These are phyloP conservation scores for Drosophila infuscata DNA, from an alignment of 2,888 invertebrate genomes.

Conservation along the genomic window DNA sequence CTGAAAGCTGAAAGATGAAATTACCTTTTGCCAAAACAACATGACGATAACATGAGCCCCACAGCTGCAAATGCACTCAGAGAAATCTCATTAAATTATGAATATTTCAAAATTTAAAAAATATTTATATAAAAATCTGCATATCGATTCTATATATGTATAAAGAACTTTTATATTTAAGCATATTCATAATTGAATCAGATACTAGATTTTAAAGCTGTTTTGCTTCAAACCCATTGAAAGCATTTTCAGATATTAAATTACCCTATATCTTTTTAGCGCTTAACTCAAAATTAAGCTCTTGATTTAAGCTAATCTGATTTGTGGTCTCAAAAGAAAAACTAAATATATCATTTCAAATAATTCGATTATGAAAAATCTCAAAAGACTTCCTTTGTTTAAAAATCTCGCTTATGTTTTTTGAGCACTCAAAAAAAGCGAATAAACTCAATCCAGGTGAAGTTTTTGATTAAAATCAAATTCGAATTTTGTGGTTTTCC, in stretches of 20 bases:
- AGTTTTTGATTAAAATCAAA: background rate
- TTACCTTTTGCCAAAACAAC: constrained; percentile 51
- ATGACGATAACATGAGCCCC: constrained; percentile 25
- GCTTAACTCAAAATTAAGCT: background rate
- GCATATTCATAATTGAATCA: no score
- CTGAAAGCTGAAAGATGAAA: constrained; percentile 31
- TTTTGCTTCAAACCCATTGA: background rate
- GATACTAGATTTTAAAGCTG: no score
- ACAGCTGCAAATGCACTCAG: constrained; percentile 14
- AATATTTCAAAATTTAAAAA: background rate
- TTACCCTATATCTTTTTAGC: background rate
- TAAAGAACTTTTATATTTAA: no score
- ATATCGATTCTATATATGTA: no score
- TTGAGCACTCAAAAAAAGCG: background rate
- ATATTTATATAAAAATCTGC: no score
- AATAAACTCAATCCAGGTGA: fast-evolving
- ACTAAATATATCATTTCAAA: background rate
- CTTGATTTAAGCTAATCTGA: background rate
- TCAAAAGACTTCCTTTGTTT: background rate
- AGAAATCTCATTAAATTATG: background rate
- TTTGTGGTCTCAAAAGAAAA: background rate
- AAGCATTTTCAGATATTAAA: fast-evolving
- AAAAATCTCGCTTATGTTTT: background rate
- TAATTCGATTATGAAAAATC: background rate
- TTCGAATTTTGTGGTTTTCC: background rate